Conservation (phyloP, 2,888 invertebrate species). For the Crematogaster levior region DNA sequence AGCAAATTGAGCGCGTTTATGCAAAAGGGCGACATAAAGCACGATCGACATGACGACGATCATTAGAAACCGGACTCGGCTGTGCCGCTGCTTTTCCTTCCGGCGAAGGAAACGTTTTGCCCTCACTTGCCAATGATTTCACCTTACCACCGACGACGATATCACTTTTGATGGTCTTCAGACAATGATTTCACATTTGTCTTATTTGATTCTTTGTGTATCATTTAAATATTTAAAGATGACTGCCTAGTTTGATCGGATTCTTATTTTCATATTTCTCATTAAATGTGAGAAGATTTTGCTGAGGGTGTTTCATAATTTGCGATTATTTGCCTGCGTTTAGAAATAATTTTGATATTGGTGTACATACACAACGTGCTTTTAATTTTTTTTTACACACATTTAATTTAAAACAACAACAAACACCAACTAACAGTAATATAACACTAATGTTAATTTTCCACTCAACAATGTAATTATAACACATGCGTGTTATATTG, state of each 20-base stretch:
- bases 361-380: background rate
- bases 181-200: background rate
- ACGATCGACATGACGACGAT: conserved; percentile 60
- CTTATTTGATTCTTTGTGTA: background rate
- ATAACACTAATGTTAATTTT: too few species aligned
- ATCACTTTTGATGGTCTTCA: background rate
- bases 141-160: background rate
- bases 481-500: too few species aligned
- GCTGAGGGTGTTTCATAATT: background rate
- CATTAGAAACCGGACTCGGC: conserved; percentile 26
- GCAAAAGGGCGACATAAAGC: conserved; percentile 68
- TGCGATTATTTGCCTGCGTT: background rate
- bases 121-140: background rate
- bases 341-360: background rate
- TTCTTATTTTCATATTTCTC: background rate
- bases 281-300: background rate
- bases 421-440: too few species aligned
- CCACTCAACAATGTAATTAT: too few species aligned
- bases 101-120: conserved; percentile 31
- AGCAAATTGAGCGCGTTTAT: conserved; percentile 71
- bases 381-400: background rate
- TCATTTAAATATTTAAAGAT: background rate
- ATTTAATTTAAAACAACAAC: too few species aligned
- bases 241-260: background rate
- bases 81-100: conserved; percentile 50